Evolutionary conservation across 2,797 vertebrate genomes (phyloP), one percentile per base, ranked within the genome.

Genomic region (Scyliorhinus canicula): DNA sequence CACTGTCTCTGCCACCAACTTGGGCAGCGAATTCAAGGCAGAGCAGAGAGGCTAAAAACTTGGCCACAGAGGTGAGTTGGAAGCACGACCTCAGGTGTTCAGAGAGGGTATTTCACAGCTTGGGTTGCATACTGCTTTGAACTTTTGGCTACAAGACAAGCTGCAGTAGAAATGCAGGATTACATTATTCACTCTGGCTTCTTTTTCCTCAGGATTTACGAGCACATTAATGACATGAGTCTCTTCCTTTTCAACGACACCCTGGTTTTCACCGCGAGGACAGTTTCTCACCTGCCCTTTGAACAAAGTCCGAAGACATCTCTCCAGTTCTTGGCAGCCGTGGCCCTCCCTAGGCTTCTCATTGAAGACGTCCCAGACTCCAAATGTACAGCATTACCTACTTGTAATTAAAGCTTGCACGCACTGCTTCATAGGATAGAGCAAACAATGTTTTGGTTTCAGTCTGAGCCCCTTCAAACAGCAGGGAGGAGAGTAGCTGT

Each of bases 211-310:
- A 99, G 98, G 95, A 95, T 96, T 67, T 98, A 96, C 0, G 96
- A 98, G 96, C 97, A 98, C 0, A 96, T 95, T 74, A 96, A 0
- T 0, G 97, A 98, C 2, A 96, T 98, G 77, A 97, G 97, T 63
- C 96, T 98, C 95, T 98, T 98, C 96, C 97, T 99, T 96, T 98
- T 98, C 95, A 98, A 95, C 0, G 98, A 98, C 1, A 96, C 96
- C 9, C 95, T 98, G 95, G 96, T 98, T 93, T 79, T 98, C 96
- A 97, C 97, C 0, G 96, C 95, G 60, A 96, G 96, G 67, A 95
- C 65, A 3, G 96, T 96, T 24, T 96, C 95, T 40, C 96, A 98
- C 28, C 96, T 95, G 4, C 97, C 98, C 3, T 98, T 98, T 96
- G 95, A 97, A n/a, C 79, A 96, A 95, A 95, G 96, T 65, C 95